These are phyloP conservation scores for Darevskia mixta DNA, from an alignment of 2,797 vertebrate genomes.

Conservation along the genomic window DNA sequence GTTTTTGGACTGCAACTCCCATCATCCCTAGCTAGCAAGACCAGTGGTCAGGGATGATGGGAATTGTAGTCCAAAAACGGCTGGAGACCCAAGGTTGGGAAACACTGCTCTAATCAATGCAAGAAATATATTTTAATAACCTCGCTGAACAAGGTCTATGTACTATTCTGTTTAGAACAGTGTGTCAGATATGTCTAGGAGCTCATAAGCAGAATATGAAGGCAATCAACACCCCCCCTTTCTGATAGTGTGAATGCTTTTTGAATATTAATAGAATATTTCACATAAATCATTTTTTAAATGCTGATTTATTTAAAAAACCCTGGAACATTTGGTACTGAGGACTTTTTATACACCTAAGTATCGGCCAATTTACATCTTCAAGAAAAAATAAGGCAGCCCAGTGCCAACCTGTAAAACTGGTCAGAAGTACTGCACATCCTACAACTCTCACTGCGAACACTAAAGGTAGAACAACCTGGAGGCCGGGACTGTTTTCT, in stretches of 20 bases:
- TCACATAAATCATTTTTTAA: slow-evolving; percentile 1
- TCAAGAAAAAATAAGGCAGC: background rate
- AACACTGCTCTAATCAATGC: too few relatives aligned
- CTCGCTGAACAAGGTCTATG: background rate
- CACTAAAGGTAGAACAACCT: slow-evolving; percentile 25
- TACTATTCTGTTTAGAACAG: background rate
- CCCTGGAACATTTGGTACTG: background rate
- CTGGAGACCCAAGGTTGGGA: too few relatives aligned
- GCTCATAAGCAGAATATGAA: background rate
- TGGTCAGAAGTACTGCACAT: slow-evolving; percentile 14
- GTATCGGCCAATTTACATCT: background rate
- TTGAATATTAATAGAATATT: background rate
- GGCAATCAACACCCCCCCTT: background rate
- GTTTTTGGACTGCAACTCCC: too few relatives aligned
- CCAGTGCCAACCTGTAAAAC: background rate
- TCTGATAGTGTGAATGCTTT: background rate
- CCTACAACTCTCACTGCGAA: background rate
- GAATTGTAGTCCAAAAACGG: too few relatives aligned
- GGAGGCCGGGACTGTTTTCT: background rate
- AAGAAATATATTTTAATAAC: background rate
- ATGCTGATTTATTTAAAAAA: background rate
- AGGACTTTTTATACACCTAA: background rate
- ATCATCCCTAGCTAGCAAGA: too few relatives aligned
- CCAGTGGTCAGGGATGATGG: too few relatives aligned
- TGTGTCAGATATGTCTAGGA: background rate